Evolutionary conservation across 1,140 invertebrate genomes (phyloP).

Genomic region (Coelopa frigida): DNA sequence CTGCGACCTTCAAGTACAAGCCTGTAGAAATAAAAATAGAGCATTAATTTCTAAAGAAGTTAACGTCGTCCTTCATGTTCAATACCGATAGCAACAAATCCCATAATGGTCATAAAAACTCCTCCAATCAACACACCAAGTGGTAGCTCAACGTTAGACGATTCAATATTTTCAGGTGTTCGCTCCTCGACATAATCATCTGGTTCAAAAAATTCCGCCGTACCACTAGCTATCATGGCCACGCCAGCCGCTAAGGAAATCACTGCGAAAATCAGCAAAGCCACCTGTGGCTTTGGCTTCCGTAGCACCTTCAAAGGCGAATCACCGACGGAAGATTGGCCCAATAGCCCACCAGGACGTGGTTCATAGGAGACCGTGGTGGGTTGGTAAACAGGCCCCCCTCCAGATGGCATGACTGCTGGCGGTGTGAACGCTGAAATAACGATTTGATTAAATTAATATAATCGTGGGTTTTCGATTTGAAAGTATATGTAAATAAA

Average conservation of each 20-base stretch:
- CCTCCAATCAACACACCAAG: conserved; percentile 15
- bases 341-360: conserved; percentile 43
- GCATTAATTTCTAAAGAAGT: neutral
- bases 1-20: conserved; percentile 17
- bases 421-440: neutral
- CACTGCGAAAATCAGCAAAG: conserved; percentile 13
- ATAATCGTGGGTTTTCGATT: neutral
- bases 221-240: conserved; percentile 14
- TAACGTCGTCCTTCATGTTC: neutral
- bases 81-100: conserved; percentile 10
- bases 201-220: conserved; percentile 13
- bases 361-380: conserved; percentile 63
- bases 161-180: neutral
- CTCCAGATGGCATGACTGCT: conserved; percentile 50
- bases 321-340: conserved; percentile 10
- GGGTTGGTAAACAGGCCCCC: conserved; percentile 61
- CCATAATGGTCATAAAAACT: conserved; percentile 14
- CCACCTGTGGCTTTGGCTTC: conserved; percentile 14
- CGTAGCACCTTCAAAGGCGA: conserved; percentile 15
- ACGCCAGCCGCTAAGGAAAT: conserved; percentile 15
- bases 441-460: neutral
- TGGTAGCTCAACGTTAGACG: conserved; percentile 9
- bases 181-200: conserved; percentile 10
- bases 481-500: neutral
- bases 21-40: conserved; percentile 13